Evolutionary conservation across 2,113 vertebrate genomes (phyloP), one percentile per base, ranked within the genome.

Genomic region (Lepus europaeus): DNA sequence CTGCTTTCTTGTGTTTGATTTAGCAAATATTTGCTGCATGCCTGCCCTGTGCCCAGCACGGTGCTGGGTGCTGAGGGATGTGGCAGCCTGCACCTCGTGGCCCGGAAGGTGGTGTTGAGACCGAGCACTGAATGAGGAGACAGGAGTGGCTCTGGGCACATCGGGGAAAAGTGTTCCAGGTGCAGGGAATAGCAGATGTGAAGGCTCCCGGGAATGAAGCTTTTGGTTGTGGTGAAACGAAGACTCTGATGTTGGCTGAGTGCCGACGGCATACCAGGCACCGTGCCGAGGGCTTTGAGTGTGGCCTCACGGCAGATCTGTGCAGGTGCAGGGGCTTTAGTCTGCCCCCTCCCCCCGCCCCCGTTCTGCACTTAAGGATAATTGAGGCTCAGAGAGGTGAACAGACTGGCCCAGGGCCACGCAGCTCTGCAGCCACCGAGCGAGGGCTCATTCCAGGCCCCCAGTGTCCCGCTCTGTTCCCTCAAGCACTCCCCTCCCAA

Each of bases 321-420:
- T 11, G 51, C 68, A 51, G 29, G 70, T 45, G 45, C 45, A 45
- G 45, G 51, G 10, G 36, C 49, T 29, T 51, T 77, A 8, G 9
- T 22, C 20, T 6, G 14, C 9, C 12, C 13, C 10, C 3, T 45
- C 45, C 45, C 45, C 33, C 12, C 6, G 6, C 56, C 20, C 64
- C n/a, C 5, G 2, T 88, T 29, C 39, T 59, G 29, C 36, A 73
- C 45, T 39, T 39, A 36, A 90, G 49, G 45, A 25, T 64, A 33
- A 64, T 45, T 2, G 31, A 91, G 53, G 69, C 74, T 91, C 90
- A 31, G 79, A 87, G 91, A 81, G 77, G 69, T 56, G n/a, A 59
- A 82, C 87, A 59, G 45, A 69, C 53, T 87, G 73, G 19, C 51
- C 19, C 53, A 64, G 49, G 56, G n/a, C 59, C 86, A 88, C 81